These are phyloP conservation scores for Lanius collurio DNA, from an alignment of 2,113 vertebrate species.

Conservation along the genomic window DNA sequence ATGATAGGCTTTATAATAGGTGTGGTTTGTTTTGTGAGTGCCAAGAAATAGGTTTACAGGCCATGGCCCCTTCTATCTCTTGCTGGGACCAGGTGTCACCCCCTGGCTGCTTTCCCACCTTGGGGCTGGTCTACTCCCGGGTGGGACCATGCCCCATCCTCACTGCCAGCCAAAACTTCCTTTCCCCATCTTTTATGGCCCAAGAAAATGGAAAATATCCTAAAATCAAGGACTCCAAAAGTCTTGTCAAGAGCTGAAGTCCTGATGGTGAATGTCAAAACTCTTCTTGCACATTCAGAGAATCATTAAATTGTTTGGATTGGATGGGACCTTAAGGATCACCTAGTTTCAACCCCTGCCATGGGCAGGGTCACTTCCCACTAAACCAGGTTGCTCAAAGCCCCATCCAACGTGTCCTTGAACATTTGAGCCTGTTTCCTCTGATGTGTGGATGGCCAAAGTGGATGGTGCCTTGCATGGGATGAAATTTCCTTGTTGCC, in stretches of 20 bases:
- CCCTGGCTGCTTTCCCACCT: background rate
- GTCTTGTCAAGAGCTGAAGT: background rate
- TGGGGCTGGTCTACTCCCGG: rapidly evolving
- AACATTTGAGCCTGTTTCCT: background rate
- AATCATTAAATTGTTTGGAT: background rate
- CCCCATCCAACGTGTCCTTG: background rate
- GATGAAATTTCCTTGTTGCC: background rate
- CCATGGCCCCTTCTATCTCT: background rate
- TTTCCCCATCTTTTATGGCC: background rate
- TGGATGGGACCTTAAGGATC: background rate
- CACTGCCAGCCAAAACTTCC: rapidly evolving
- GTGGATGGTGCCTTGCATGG: background rate
- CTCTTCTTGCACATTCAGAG: background rate
- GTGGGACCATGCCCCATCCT: background rate
- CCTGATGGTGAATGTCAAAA: background rate
- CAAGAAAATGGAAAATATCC: background rate
- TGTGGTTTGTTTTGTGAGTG: background rate
- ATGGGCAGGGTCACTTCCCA: too few species aligned
- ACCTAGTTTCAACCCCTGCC: background rate
- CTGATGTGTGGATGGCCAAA: background rate
- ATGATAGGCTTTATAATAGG: background rate
- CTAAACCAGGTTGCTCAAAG: background rate
- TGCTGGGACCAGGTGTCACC: background rate
- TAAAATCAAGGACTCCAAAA: background rate
- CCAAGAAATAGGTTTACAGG: background rate